phyloP scores from a whole-genome alignment of 2,113 vertebrate genomes.

The Pterophyllum scalare region DNA sequence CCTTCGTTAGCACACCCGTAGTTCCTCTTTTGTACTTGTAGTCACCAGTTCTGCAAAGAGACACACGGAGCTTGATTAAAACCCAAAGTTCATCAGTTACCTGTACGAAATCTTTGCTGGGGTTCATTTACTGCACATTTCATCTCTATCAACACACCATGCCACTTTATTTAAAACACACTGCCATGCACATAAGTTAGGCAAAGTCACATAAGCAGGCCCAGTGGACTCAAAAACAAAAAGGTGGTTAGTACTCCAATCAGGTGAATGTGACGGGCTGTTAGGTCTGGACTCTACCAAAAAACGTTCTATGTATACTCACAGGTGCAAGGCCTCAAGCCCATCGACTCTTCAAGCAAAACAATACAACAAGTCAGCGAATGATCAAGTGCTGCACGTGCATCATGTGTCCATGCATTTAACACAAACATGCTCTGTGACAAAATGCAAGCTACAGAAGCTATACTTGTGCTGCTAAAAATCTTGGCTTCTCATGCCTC shows the following conservation, averaged over 20 bases:
- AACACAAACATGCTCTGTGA: background rate
- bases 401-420: background rate
- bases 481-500: background rate
- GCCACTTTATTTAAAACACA: background rate
- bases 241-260: constrained; percentile 27
- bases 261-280: background rate
- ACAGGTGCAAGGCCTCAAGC: constrained; percentile 46
- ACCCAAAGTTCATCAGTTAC: background rate
- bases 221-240: background rate
- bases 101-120: background rate
- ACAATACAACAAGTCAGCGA: constrained; percentile 48
- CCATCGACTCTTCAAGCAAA: constrained; percentile 67
- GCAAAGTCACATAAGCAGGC: background rate
- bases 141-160: background rate
- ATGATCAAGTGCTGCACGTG: background rate
- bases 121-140: background rate
- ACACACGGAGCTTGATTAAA: background rate
- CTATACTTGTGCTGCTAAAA: background rate
- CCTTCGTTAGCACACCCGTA: constrained; percentile 81
- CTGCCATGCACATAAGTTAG: background rate
- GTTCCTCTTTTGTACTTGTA: constrained; percentile 86
- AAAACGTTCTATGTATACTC: constrained; percentile 52
- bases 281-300: constrained; percentile 19
- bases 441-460: no score
- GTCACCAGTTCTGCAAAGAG: constrained; percentile 71